A percentile compares a stretch with the other conserved stretches of the same genome.
phyloP scores from a whole-genome alignment of 2,888 invertebrate genomes.

The Notocelia uddmanniana region DNA sequence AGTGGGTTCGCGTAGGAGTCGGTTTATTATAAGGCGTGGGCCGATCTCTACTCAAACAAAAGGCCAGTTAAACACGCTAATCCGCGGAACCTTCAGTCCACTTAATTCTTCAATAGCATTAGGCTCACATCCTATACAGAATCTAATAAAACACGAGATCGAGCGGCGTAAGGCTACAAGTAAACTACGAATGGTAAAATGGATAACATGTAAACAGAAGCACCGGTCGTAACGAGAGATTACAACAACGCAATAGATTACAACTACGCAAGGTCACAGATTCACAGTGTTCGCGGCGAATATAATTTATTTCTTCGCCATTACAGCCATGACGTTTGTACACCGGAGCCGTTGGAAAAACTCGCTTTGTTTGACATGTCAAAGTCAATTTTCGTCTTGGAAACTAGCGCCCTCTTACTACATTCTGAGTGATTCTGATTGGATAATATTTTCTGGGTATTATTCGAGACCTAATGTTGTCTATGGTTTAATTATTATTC shows the following conservation, averaged over 20 bases:
- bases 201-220: conserved; percentile 73
- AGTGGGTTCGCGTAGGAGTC: conserved; percentile 76
- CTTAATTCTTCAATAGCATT: conserved; percentile 49
- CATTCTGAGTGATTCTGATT: conserved; percentile 32
- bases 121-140: conserved; percentile 62
- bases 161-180: conserved; percentile 58
- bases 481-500: conserved; percentile 12
- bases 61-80: conserved; percentile 72
- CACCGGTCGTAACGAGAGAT: conserved; percentile 72
- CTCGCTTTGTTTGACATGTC: conserved; percentile 47
- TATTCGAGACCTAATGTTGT: conserved; percentile 32
- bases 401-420: conserved; percentile 44
- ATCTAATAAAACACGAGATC: conserved; percentile 57
- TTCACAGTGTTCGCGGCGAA: conserved; percentile 59
- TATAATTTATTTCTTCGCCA: conserved; percentile 65
- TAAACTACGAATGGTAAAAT: conserved; percentile 57
- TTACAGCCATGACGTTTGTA: conserved; percentile 67
- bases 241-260: conserved; percentile 60
- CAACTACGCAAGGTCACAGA: conserved; percentile 66
- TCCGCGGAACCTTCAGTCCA: conserved; percentile 60
- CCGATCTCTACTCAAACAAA: conserved; percentile 71
- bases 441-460: conserved; percentile 26
- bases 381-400: conserved; percentile 39
- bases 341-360: conserved; percentile 52
- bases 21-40: conserved; percentile 79